Evolutionary conservation across 1,140 invertebrate species (phyloP).

Genomic region (Asobara japonica): DNA sequence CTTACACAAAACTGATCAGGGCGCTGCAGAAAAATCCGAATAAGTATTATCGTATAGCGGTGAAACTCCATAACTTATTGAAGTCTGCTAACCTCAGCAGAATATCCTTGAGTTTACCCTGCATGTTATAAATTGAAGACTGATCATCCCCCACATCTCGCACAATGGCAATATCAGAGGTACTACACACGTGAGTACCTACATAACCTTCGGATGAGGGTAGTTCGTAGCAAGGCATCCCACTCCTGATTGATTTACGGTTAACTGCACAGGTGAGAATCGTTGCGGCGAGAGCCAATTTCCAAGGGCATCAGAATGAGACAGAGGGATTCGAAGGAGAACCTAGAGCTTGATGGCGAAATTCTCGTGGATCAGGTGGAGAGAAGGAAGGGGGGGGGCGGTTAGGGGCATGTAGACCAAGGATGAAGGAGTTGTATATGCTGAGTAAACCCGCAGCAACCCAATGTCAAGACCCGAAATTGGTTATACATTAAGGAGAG

Average conservation of each 20-base stretch:
- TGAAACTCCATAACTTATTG: no score
- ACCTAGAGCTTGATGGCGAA: neutral
- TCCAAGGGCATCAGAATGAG: constrained; percentile 7
- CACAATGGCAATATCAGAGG: neutral
- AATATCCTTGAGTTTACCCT: no score
- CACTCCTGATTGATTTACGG: constrained; percentile 44
- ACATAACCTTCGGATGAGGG: constrained; percentile 30
- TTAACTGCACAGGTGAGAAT: constrained; percentile 43
- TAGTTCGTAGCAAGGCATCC: constrained; percentile 4
- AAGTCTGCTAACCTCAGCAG: no score
- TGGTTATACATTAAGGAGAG: neutral
- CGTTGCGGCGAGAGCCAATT: constrained; percentile 36
- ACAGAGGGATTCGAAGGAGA: neutral
- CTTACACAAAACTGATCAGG: no score
- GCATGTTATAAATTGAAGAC: no score
- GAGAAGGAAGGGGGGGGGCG: constrained; percentile 10
- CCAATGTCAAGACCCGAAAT: neutral
- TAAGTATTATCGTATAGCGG: no score
- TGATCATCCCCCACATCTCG: neutral
- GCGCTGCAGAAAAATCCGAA: no score
- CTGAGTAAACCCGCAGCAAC: neutral
- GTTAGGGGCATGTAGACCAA: constrained; percentile 9
- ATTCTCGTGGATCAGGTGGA: neutral
- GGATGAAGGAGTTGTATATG: constrained; percentile 7
- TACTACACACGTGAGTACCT: neutral